These are phyloP conservation scores for Chrosomus eos DNA, from an alignment of 2,797 vertebrate species.

Conservation along the genomic window DNA sequence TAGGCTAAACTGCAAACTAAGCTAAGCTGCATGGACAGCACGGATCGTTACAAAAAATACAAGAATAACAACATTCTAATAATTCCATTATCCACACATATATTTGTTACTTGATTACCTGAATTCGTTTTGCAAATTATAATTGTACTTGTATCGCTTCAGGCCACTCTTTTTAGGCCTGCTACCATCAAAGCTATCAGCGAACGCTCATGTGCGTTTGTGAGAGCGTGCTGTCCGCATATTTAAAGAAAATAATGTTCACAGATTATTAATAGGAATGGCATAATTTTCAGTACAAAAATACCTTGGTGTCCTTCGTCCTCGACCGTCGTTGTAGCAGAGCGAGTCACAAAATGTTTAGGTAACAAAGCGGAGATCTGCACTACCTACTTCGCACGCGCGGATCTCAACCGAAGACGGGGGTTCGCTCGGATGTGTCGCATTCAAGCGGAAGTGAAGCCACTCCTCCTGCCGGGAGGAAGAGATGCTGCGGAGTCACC, in stretches of 20 bases:
- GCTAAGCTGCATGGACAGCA: not conserved
- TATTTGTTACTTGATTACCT: not conserved
- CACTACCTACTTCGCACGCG: not conserved
- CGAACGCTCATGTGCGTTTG: not conserved
- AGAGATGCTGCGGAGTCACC: not conserved
- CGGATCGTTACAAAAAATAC: not conserved
- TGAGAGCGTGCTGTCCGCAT: not conserved
- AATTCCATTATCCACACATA: not conserved
- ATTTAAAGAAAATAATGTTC: not conserved
- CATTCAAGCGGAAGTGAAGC: conserved; percentile 10
- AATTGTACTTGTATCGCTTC: not conserved
- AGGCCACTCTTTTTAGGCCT: conserved; percentile 12
- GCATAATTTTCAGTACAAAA: not conserved
- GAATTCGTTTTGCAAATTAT: not conserved
- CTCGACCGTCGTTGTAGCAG: not conserved
- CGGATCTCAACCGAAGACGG: not conserved
- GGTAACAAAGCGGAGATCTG: not conserved
- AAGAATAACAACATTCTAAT: not conserved
- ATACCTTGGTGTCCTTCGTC: not conserved
- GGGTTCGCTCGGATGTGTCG: not conserved
- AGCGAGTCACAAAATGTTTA: too few species aligned
- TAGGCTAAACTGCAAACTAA: conserved; percentile 1
- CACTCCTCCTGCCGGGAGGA: conserved; percentile 5
- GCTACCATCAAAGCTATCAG: not conserved
- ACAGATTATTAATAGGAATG: not conserved